phyloP scores from a whole-genome alignment of 2,888 invertebrate genomes.

The Drosophila formosana region DNA sequence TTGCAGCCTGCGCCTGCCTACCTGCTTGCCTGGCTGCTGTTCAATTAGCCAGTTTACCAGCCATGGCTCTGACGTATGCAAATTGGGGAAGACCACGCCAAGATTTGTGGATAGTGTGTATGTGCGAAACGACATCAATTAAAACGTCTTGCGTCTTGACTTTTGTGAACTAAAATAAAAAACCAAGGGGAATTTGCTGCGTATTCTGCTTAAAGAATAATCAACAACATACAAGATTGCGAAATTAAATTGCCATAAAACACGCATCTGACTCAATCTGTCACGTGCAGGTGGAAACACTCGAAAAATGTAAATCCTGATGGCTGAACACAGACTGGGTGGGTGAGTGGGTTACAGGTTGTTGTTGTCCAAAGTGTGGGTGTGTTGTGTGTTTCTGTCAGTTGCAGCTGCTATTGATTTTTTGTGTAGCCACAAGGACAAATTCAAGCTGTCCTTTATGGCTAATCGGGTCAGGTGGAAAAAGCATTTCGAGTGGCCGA shows the following conservation, averaged over 20 bases:
- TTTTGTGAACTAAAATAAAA: conserved; percentile 8
- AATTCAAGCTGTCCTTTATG: conserved; percentile 7
- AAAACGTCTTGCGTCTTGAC: neutral
- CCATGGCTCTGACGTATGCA: conserved; percentile 57
- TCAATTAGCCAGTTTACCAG: conserved; percentile 4
- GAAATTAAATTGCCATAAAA: conserved; percentile 32
- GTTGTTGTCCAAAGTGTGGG: neutral
- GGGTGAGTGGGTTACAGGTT: conserved; percentile 1
- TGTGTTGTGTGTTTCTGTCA: conserved; percentile 56
- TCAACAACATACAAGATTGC: conserved; percentile 3
- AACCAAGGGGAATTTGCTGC: conserved; percentile 40
- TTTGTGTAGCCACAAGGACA: conserved; percentile 43
- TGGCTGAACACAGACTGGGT: neutral
- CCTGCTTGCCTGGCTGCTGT: conserved; percentile 10
- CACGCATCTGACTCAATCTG: conserved; percentile 32
- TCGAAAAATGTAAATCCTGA: conserved; percentile 26
- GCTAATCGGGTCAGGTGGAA: conserved; percentile 71
- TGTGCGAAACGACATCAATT: conserved; percentile 16
- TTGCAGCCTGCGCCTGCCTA: conserved; percentile 18
- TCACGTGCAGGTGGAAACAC: conserved; percentile 46
- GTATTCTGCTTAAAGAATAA: conserved; percentile 20
- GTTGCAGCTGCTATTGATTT: conserved; percentile 70
- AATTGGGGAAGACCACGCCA: conserved; percentile 31
- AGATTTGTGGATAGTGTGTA: conserved; percentile 26
- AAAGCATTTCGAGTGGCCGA: conserved; percentile 58